Evolutionary conservation across 2,888 invertebrate species (phyloP), one percentile per base, ranked within the genome.

Genomic region (Boloria euphrosyne): DNA sequence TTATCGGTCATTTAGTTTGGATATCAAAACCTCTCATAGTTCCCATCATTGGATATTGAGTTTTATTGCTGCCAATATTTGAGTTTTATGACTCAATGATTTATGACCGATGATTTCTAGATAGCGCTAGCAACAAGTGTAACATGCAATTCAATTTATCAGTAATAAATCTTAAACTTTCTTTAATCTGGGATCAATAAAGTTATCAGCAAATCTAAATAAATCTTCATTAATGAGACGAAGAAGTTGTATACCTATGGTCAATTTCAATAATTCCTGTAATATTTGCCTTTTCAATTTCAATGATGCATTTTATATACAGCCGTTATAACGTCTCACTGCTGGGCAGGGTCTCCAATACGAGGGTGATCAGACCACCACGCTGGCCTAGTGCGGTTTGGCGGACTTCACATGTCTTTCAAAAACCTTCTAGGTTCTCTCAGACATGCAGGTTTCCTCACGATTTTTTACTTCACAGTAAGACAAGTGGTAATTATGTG

Each of bases 51-150:
- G 18, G 55, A 60, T 63, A 31, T 58, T 49, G 57, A 62, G 51
- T 65, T 69, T 70, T 70, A 70, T 61, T 65, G 61, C 61, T 62
- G 53, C 18, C 63, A 65, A 68, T 70, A 65, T 68, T 70, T 58
- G 65, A 61, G 46, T 64, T 64, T 65, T 68, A 65, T 65, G 66
- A 70, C 49, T 38, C 47, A 62, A 58, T 68, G 68, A 68, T 70
- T 70, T 70, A 70, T 57, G 63, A 58, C 50, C 66, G 55, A 68
- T 66, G 61, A 62, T 65, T 59, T 60, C 62, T 27, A 53, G 49
- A 66, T 66, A 52, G 64, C 61, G 59, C 38, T 47, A 64, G 67
- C 63, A 65, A 65, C 70, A 70, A 68, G 68, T 70, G 70, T 61
- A 66, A 62, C 63, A 55, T 62, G 18, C 58, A 43, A 54, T 63